Evolutionary conservation across 2,888 invertebrate species (phyloP).

Genomic region (Parelbella ahira): DNA sequence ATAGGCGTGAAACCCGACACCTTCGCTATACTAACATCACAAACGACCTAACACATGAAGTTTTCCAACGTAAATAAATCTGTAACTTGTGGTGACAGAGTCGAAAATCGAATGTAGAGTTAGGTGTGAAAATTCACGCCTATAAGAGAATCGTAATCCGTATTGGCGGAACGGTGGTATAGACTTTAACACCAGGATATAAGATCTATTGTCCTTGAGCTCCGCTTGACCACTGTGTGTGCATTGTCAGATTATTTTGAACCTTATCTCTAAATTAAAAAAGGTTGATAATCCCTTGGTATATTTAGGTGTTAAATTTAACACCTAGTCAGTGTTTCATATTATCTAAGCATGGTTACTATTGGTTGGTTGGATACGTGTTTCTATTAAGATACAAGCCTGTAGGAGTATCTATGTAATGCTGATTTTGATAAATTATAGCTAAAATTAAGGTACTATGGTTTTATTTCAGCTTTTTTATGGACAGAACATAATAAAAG

Average conservation of each 20-base stretch:
- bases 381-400: conserved; percentile 13
- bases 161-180: conserved; percentile 26
- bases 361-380: conserved; percentile 52
- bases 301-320: conserved; percentile 62
- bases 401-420: conserved; percentile 7
- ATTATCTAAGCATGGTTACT: conserved; percentile 44
- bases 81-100: conserved; percentile 12
- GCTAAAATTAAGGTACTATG: too few relatives aligned
- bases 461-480: too few relatives aligned
- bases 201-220: conserved; percentile 33
- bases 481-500: too few relatives aligned
- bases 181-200: conserved; percentile 32
- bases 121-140: conserved; percentile 79
- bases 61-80: too few relatives aligned
- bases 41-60: conserved; percentile 44
- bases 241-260: conserved; percentile 28
- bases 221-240: conserved; percentile 27
- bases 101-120: conserved; percentile 30
- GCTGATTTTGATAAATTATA: too few relatives aligned
- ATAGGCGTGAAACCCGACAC: conserved; percentile 76
- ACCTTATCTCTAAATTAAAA: conserved; percentile 17
- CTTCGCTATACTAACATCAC: conserved; percentile 39
- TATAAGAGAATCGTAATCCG: conserved; percentile 40
- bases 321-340: conserved; percentile 62
- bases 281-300: conserved; percentile 34